Percentiles rank a stretch among this genome's conserved stretches.
phyloP scores from a whole-genome alignment of 2,113 vertebrate genomes.

The Carassius auratus region DNA sequence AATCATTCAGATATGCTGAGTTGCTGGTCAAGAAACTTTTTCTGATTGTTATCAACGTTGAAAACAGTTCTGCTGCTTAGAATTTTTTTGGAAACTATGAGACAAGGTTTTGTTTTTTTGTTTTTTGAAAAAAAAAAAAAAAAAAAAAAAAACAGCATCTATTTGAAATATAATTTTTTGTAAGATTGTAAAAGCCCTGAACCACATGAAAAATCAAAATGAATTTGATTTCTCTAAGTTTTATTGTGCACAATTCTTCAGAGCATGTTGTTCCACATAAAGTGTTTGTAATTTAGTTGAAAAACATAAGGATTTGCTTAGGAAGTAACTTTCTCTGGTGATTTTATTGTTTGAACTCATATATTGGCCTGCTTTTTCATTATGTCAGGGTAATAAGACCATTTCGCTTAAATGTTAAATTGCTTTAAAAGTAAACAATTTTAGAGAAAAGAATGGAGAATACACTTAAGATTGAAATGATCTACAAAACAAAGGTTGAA shows the following conservation, averaged over 20 bases:
- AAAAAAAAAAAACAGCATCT: too few relatives aligned
- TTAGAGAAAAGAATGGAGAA: not conserved
- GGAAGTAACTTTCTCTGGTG: not conserved
- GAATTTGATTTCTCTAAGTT: not conserved
- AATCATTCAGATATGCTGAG: too few relatives aligned
- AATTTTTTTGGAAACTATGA: too few relatives aligned
- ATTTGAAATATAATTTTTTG: too few relatives aligned
- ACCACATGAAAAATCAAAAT: too few relatives aligned
- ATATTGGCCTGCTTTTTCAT: not conserved
- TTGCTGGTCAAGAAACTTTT: too few relatives aligned
- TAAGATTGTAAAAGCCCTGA: too few relatives aligned
- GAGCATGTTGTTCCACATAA: not conserved
- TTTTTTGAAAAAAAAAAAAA: too few relatives aligned
- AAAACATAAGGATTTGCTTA: not conserved
- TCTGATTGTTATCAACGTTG: too few relatives aligned
- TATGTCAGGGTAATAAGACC: not conserved
- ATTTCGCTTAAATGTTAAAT: constrained; percentile 1
- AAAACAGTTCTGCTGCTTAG: too few relatives aligned
- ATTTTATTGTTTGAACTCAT: not conserved
- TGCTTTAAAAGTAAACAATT: not conserved
- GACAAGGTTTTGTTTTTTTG: too few relatives aligned
- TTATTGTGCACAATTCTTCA: not conserved
- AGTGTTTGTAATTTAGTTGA: not conserved
- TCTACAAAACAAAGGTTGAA: not conserved
- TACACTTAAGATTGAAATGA: not conserved